Evolutionary conservation across 1,140 invertebrate genomes (phyloP).

Genomic region (Zaprionus gabonicus): DNA sequence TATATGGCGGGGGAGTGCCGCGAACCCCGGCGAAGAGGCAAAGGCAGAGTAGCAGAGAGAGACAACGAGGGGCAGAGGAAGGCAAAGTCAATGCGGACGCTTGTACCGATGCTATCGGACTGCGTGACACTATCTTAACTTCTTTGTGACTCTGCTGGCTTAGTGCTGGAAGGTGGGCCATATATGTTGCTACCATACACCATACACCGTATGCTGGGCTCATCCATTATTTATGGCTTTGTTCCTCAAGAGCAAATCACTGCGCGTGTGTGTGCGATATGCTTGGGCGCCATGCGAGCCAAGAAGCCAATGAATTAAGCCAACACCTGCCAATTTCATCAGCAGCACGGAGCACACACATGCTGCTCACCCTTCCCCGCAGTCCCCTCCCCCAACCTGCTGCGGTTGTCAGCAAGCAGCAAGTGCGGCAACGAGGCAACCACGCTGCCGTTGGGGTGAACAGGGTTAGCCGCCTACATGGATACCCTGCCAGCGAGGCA

Average conservation of each 20-base stretch:
- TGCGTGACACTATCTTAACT: slow-evolving; percentile 70
- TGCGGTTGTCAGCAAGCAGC: slow-evolving; percentile 58
- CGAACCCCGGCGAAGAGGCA: not conserved
- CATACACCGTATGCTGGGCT: slow-evolving; percentile 45
- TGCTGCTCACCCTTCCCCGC: too few species aligned
- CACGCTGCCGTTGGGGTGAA: not conserved
- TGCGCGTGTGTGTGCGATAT: not conserved
- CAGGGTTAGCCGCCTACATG: not conserved
- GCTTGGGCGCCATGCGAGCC: not conserved
- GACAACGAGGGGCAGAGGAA: not conserved
- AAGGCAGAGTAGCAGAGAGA: not conserved
- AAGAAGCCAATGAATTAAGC: slow-evolving; percentile 1
- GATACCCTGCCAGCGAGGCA: not conserved
- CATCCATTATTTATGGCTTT: slow-evolving; percentile 70
- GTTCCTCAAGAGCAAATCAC: slow-evolving; percentile 7
- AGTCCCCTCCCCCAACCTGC: slow-evolving; percentile 40
- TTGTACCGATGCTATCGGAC: slow-evolving; percentile 63
- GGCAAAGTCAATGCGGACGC: slow-evolving; percentile 27
- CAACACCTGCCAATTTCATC: slow-evolving; percentile 24
- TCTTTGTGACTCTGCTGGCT: slow-evolving; percentile 37
- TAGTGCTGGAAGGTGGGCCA: slow-evolving; percentile 19
- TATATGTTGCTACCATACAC: not conserved
- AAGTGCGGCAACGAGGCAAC: slow-evolving; percentile 11
- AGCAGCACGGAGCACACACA: not conserved
- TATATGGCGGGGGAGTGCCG: slow-evolving; percentile 67